phyloP scores from a whole-genome alignment of 2,113 vertebrate genomes.

The Glaucidium brasilianum region DNA sequence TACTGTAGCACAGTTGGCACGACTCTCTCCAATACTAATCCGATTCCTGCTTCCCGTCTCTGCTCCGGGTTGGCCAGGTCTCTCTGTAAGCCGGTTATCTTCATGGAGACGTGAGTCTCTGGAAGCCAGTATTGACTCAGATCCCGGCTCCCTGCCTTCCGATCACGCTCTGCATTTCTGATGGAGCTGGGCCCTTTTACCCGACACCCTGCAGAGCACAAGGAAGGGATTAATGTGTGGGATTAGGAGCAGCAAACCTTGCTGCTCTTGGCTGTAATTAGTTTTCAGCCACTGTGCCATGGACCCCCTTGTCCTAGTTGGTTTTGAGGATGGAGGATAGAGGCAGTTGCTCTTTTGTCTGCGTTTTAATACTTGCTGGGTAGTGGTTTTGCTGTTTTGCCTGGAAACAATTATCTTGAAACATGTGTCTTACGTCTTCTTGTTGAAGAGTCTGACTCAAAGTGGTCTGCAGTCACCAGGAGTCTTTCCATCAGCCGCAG shows the following conservation, averaged over 20 bases:
- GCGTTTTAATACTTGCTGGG: background rate
- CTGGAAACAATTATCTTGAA: constrained; percentile 30
- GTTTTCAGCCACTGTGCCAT: background rate
- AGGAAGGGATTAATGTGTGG: background rate
- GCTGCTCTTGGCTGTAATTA: background rate
- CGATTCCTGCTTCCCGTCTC: background rate
- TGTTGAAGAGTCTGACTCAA: constrained; percentile 26
- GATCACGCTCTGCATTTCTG: rapidly evolving
- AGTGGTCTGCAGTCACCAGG: constrained; percentile 15
- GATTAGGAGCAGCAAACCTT: background rate
- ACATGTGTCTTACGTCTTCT: background rate
- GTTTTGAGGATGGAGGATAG: background rate
- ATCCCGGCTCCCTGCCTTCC: background rate
- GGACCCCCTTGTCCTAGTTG: background rate
- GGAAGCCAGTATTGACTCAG: background rate
- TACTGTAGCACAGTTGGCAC: background rate
- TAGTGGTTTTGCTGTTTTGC: background rate
- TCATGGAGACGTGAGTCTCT: background rate
- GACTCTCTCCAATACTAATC: rapidly evolving
- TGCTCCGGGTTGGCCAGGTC: background rate
- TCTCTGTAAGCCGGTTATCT: background rate
- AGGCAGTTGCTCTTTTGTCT: constrained; percentile 37
- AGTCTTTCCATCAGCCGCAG: background rate
- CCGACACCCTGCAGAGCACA: background rate
- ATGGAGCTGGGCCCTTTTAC: background rate